Evolutionary conservation across 2,113 vertebrate species (phyloP).

Genomic region (Tyrannus savana): DNA sequence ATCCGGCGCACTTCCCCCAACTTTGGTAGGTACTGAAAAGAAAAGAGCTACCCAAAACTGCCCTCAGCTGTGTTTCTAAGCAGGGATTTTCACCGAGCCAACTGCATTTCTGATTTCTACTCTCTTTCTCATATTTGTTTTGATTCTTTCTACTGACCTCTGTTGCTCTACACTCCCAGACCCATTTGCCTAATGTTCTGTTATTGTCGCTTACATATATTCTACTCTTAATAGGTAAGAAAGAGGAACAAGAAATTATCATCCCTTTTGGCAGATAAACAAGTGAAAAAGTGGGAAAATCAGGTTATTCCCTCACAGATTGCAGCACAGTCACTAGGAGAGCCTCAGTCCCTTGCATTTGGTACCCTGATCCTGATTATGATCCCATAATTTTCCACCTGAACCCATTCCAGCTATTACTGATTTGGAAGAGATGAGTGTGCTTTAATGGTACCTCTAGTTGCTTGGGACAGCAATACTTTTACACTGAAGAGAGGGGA

Average conservation of each 20-base stretch:
- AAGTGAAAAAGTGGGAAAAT: not conserved
- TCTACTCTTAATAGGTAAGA: not conserved
- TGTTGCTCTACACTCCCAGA: not conserved
- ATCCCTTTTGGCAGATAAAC: not conserved
- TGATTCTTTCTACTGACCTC: not conserved
- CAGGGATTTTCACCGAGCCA: not conserved
- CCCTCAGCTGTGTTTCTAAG: not conserved
- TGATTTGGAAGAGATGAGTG: not conserved
- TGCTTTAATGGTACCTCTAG: not conserved
- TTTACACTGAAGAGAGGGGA: not conserved
- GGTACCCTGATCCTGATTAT: not conserved
- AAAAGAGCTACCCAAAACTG: not conserved
- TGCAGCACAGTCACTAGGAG: not conserved
- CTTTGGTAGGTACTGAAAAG: not conserved
- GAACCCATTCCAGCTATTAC: not conserved
- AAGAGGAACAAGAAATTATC: not conserved
- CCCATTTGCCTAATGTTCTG: not conserved
- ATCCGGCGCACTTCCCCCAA: not conserved
- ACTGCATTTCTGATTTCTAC: not conserved
- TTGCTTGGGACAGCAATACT: not conserved
- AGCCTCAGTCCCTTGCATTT: not conserved
- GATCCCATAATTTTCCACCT: not conserved
- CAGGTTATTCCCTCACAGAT: not conserved
- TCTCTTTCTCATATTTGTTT: not conserved
- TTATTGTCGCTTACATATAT: not conserved